Base-by-base conservation (phyloP, 2,888 invertebrate genomes). In the Thereva unica region DNA sequence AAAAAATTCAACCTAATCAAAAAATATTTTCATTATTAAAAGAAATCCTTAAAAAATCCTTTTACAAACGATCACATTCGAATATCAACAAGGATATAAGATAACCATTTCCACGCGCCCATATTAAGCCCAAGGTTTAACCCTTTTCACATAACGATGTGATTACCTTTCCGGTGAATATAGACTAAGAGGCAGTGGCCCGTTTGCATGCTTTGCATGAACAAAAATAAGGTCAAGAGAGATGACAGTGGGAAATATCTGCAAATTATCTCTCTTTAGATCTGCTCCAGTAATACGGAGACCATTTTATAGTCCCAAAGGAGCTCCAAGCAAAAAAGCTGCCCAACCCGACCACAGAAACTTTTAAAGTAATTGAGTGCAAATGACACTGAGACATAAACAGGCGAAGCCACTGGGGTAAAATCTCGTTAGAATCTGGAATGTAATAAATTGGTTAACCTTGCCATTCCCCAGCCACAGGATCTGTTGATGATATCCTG, bases 281-380 rank as follows among this genome's bases (percentile, higher is more conserved):
- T 41, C 47, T 38, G n/a, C 50, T 61, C 42, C 37, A 40, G 40
- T 41, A n/a, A 47, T 50, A 40, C 61, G 10, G 41, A 42, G 50
- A 61, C 34, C 50, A 23, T 23, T 34, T 6, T 23, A 23, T 34
- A 56, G 7, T 40, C 61, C 50, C 61, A 37, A 12, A 40, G 50
- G 61, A 50, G 50, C 50, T 41, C 40, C 50, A 23, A 40, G 35
- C 47, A 47, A 50, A 50, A 49, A 64, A 53, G 64, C 37, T 44
- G 53, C 64, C 42, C 37, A 64, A 55, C 41, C 53, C 52, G 65
- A 65, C 56, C 56, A 47, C 64, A 53, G 56, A 64, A 64, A 55
- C 56, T 65, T 57, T 65, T 57, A 65, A 65, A 65, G 50, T 65
- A 65, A 65, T 65, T 65, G 65, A 65, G 65, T 65, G 56, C 65